These are phyloP conservation scores for Herminia tarsipennalis DNA, from an alignment of 2,888 invertebrate species.

Conservation along the genomic window DNA sequence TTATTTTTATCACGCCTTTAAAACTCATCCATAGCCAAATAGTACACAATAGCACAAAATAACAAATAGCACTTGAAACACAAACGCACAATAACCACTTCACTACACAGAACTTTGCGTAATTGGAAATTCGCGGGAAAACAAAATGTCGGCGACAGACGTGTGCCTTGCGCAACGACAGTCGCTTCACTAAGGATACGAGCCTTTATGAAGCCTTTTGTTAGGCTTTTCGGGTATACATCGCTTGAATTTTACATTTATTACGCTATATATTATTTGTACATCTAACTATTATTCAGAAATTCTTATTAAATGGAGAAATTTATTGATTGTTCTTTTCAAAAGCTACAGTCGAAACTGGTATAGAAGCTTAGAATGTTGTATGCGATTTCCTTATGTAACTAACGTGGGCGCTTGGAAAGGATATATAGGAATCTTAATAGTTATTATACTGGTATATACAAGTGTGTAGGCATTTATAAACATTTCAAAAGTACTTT, in stretches of 20 bases:
- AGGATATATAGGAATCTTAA: no score
- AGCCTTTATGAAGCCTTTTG: not conserved
- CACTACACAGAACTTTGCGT: slow-evolving; percentile 31
- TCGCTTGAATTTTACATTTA: not conserved
- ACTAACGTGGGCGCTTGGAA: no score
- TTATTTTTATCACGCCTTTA: slow-evolving; percentile 16
- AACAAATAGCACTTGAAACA: slow-evolving; percentile 9
- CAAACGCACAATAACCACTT: slow-evolving; percentile 21
- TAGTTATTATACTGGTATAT: no score
- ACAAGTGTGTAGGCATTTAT: no score
- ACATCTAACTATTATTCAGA: no score
- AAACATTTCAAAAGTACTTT: no score
- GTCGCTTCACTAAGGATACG: slow-evolving; percentile 9
- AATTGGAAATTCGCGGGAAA: slow-evolving; percentile 25
- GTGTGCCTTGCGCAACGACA: slow-evolving; percentile 12
- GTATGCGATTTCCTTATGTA: no score
- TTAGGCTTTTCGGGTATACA: not conserved
- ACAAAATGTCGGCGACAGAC: not conserved
- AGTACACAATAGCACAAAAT: slow-evolving; percentile 12
- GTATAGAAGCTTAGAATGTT: no score
- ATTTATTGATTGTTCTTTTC: no score
- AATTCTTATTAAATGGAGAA: no score
- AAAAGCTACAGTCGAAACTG: no score
- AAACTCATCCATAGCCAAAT: slow-evolving; percentile 25
- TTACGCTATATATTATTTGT: no score